Base-by-base conservation (phyloP, 2,113 vertebrate species). In the Callopanchax toddi region DNA sequence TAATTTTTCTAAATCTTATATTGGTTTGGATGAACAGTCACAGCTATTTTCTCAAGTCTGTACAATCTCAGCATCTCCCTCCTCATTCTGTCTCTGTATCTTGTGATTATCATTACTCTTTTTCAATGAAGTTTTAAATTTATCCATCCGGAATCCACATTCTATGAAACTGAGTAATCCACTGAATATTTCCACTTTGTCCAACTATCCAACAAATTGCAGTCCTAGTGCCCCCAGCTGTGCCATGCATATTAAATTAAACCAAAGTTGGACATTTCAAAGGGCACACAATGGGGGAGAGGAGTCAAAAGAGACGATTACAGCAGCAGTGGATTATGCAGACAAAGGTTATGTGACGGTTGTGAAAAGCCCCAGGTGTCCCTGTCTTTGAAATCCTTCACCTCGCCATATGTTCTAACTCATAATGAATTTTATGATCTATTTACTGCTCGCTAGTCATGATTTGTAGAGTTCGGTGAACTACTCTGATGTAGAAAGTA, bases 171-270 rank as follows among this genome's bases (percentile, higher is more conserved):
- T n/a, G 2, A 56, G 45, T 40, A 53, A 65, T 71, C 46, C 20
- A 10, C 63, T 22, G 22, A 62, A 75, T 36, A 55, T 60, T 67
- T 70, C 44, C 48, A 53, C 50, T 57, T 48, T 25, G 23, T 50
- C 15, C 52, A 53, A 54, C 82, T 37, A 29, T 72, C 32, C 15
- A 20, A 53, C 66, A 80, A 60, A 71, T 76, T 34, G 39, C 48
- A 9, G 45, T 74, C 64, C 76, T 50, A 10, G 10, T 32, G 29
- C 61, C 65, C 20, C 67, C 44, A 23, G 68, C 81, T 62, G 72
- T 43, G 57, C 49, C 45, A 15, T 70, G 74, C 78, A 80, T 84
- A 71, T 69, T 56, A 71, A 79, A 83, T 82, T 43, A 71, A 50
- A 69, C 64, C 63, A 65, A 76, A 70, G 50, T 57, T 34, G 56